Conservation (phyloP, 2,797 vertebrate species). For the Pachyuromys duprasi region DNA sequence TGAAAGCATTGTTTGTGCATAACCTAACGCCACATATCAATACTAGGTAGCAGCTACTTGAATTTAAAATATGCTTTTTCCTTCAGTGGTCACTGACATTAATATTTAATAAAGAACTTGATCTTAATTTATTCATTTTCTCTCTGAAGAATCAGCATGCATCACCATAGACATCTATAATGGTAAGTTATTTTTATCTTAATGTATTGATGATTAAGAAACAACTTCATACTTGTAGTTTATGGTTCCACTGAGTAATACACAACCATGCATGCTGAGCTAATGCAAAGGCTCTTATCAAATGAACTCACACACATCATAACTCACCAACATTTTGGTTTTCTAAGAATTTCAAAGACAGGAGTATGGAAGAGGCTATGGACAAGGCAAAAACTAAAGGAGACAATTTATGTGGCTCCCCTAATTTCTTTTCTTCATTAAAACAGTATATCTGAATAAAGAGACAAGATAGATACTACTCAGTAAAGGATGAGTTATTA, state of each 20-base stretch:
- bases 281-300: not conserved
- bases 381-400: not conserved
- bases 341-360: not conserved
- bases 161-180: not conserved
- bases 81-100: not conserved
- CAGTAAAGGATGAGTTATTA: not conserved
- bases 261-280: not conserved
- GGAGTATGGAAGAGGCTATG: not conserved
- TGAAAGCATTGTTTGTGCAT: not conserved
- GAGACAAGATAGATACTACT: not conserved
- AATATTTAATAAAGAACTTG: conserved; percentile 21
- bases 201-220: conserved; percentile 25
- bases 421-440: not conserved
- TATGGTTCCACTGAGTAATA: not conserved
- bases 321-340: not conserved
- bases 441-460: not conserved
- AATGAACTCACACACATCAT: not conserved
- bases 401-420: not conserved
- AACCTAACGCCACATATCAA: too few species aligned
- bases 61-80: conserved; percentile 21
- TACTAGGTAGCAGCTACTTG: not conserved
- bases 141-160: not conserved
- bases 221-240: not conserved
- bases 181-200: conserved; percentile 19
- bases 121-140: conserved; percentile 42